Evolutionary conservation across 2,113 vertebrate genomes (phyloP), one percentile per base, ranked within the genome.

Genomic region (Oncorhynchus clarkii): DNA sequence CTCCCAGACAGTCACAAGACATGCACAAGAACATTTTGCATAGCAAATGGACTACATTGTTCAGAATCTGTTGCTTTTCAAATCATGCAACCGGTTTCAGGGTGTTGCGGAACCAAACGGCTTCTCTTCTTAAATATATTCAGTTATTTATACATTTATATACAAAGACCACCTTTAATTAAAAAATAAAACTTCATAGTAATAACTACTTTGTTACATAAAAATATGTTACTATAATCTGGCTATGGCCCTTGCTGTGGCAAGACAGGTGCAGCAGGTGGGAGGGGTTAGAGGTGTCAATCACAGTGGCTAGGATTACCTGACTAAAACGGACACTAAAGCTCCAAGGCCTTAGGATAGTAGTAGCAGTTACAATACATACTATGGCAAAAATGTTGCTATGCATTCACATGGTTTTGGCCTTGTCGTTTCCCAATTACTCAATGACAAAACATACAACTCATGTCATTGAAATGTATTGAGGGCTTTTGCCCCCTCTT

Each of bases 101-200:
- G 62, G 18, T 39, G 29, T 76, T 48, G 66, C 81, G 76, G 57
- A 76, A 81, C 59, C 62, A 60, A 80, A 79, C 81, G 65, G 74
- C 70, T 79, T 68, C 71, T 82, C 71, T n/a, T 84, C 45, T 77
- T 84, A 80, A 80, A 82, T 76, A 74, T 80, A 72, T 79, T 75
- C 48, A 72, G 51, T 72, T 78, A 84, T 80, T 86, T 79, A 80
- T 67, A 79, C 64, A 87, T 80, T 13, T 89, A 87, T 88, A 20
- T 80, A 87, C 83, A 87, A 5, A 78, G 59, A 86, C 70, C 70
- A 82, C 78, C 70, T 82, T 78, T 81, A 22, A 59, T 85, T 79
- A 78, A 90, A 92, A 90, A 88, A 86, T 85, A 84, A 87, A 71
- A 79, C 75, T 73, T 80, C 77, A 81, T 84, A 80, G 77, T 78